phyloP scores from a whole-genome alignment of 1,140 invertebrate genomes.

The Scaptodrosophila lebanonensis region DNA sequence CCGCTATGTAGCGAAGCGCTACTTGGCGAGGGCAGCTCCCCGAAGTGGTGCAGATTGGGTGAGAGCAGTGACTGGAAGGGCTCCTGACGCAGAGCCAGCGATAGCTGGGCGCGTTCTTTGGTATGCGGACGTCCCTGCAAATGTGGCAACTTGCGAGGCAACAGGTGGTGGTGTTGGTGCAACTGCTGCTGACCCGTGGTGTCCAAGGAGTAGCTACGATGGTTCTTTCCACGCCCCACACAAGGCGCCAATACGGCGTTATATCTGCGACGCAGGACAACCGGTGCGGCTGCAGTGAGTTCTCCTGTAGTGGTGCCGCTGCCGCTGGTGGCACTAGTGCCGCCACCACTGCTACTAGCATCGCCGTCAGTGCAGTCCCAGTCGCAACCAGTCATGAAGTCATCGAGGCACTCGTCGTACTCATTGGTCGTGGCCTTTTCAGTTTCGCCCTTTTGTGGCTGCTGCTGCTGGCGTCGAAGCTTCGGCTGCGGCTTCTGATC shows the following conservation, averaged over 20 bases:
- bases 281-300: slow-evolving; percentile 27
- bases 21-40: slow-evolving; percentile 72
- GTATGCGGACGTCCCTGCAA: slow-evolving; percentile 37
- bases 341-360: slow-evolving; percentile 66
- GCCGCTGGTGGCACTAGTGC: slow-evolving; percentile 26
- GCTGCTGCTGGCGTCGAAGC: slow-evolving; percentile 14
- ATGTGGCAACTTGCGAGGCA: slow-evolving; percentile 46
- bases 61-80: slow-evolving; percentile 66
- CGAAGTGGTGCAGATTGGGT: slow-evolving; percentile 61
- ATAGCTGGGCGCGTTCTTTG: slow-evolving; percentile 59
- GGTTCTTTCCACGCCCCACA: slow-evolving; percentile 37
- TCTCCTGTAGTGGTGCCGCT: not conserved
- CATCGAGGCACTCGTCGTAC: slow-evolving; percentile 67
- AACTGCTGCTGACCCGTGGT: slow-evolving; percentile 52
- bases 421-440: slow-evolving; percentile 20
- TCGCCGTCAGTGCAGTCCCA: slow-evolving; percentile 72
- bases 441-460: not conserved
- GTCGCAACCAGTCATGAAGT: slow-evolving; percentile 57
- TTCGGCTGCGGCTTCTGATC: slow-evolving; percentile 29
- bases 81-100: slow-evolving; percentile 62
- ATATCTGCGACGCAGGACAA: slow-evolving; percentile 64
- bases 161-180: slow-evolving; percentile 30
- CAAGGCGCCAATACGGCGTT: slow-evolving; percentile 42
- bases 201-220: slow-evolving; percentile 67
- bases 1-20: slow-evolving; percentile 74